Percentiles rank a stretch among this genome's conserved stretches.
These are phyloP conservation scores for Felis chaus DNA, from an alignment of 2,113 vertebrate species.

Conservation along the genomic window DNA sequence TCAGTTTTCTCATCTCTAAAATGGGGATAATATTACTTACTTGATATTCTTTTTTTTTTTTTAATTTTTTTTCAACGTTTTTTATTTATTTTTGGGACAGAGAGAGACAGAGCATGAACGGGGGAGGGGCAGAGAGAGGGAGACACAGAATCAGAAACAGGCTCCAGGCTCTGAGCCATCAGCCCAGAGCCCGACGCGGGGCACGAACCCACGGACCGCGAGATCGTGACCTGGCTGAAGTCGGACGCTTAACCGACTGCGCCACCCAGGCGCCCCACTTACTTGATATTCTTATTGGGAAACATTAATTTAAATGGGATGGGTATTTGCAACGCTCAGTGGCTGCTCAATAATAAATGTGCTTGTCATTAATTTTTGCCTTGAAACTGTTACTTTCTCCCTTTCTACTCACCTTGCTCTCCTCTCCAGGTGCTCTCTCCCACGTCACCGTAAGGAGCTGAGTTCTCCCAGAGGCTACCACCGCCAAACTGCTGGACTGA, in stretches of 20 bases:
- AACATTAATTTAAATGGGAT: neutral
- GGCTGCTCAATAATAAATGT: neutral
- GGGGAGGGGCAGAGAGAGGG: too few species aligned
- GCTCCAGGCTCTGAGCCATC: too few species aligned
- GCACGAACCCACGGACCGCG: too few species aligned
- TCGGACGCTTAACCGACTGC: too few species aligned
- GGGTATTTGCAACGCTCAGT: neutral
- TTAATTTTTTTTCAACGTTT: too few species aligned
- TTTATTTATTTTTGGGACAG: too few species aligned
- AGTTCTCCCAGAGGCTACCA: neutral
- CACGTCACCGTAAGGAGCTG: too few species aligned
- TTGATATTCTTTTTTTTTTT: neutral
- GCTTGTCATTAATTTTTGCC: neutral
- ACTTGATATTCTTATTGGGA: neutral
- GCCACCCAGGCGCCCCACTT: neutral
- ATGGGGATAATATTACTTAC: neutral
- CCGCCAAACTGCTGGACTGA: neutral
- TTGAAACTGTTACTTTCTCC: neutral
- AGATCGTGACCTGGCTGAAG: too few species aligned
- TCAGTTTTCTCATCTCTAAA: conserved; percentile 38
- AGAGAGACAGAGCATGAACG: too few species aligned
- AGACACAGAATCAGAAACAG: too few species aligned
- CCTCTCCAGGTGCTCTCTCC: neutral
- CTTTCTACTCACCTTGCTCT: neutral
- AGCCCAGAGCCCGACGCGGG: too few species aligned